Evolutionary conservation across 2,888 invertebrate species (phyloP).

Genomic region (Schizotus pectinicornis): DNA sequence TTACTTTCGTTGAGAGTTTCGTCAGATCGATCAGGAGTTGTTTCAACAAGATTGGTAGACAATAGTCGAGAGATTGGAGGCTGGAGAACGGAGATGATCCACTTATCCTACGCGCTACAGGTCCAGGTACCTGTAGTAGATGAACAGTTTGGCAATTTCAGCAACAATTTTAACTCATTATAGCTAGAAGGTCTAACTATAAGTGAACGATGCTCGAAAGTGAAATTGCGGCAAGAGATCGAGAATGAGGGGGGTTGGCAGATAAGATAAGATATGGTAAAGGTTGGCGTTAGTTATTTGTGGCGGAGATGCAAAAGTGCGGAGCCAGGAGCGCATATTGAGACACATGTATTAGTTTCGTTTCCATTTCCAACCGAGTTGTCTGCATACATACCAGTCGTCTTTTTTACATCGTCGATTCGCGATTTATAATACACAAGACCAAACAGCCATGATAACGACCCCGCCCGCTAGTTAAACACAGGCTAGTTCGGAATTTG

Average conservation of each 20-base stretch:
- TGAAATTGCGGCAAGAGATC: too few species aligned
- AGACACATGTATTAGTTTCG: too few species aligned
- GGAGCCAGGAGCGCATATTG: too few species aligned
- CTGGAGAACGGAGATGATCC: constrained; percentile 2
- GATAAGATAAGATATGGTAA: too few species aligned
- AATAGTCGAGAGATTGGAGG: constrained; percentile 23
- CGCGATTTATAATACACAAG: constrained; percentile 17
- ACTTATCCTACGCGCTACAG: constrained; percentile 15
- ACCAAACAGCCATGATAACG: constrained; percentile 39
- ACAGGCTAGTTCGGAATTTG: constrained; percentile 47
- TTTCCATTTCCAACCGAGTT: constrained; percentile 7
- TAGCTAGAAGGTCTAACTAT: too few species aligned
- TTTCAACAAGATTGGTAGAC: constrained; percentile 24
- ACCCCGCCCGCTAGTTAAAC: constrained; percentile 42
- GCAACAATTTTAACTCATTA: too few species aligned
- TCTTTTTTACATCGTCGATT: constrained; percentile 2
- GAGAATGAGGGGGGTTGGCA: too few species aligned
- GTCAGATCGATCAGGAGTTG: constrained; percentile 22
- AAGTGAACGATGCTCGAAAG: too few species aligned
- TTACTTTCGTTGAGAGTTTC: constrained; percentile 21
- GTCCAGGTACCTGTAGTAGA: neutral
- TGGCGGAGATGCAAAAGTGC: too few species aligned
- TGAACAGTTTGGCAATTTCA: neutral
- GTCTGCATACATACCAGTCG: neutral
- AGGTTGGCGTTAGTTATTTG: too few species aligned